These are phyloP conservation scores for Volucella zonaria DNA, from an alignment of 2,888 invertebrate species.

Conservation along the genomic window DNA sequence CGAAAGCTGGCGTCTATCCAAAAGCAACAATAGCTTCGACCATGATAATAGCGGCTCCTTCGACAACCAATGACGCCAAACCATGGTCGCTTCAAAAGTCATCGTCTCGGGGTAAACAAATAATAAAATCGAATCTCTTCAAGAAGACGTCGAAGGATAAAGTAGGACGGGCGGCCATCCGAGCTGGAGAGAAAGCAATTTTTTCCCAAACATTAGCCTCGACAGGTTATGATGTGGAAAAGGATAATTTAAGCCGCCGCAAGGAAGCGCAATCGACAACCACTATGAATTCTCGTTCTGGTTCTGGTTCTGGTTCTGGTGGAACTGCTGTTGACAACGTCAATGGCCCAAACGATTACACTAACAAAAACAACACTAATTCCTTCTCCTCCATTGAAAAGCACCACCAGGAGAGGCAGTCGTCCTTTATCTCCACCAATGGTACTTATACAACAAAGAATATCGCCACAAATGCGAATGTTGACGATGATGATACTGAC, in stretches of 20 bases:
- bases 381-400: constrained; percentile 1
- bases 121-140: constrained; percentile 54
- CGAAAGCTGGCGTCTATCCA: constrained; percentile 42
- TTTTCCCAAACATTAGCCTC: constrained; percentile 61
- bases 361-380: constrained; percentile 54
- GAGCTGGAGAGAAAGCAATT: constrained; percentile 25
- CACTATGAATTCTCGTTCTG: neutral
- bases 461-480: constrained; percentile 41
- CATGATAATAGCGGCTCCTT: neutral
- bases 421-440: neutral
- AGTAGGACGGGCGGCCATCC: constrained; percentile 31
- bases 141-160: constrained; percentile 65
- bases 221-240: constrained; percentile 63
- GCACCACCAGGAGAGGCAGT: neutral
- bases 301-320: neutral
- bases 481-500: constrained; percentile 28
- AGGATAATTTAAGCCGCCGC: constrained; percentile 57
- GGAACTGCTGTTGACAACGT: constrained; percentile 65
- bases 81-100: constrained; percentile 48
- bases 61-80: constrained; percentile 43
- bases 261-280: constrained; percentile 40
- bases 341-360: constrained; percentile 65
- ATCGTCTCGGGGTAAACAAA: constrained; percentile 63
- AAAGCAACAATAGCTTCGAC: constrained; percentile 35
- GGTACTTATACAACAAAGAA: constrained; percentile 16